A percentile compares a stretch with the other conserved stretches of the same genome.
These are phyloP conservation scores for Nematostella vectensis DNA, from an alignment of 92 coral and sea anemone genomes.

Conservation along the genomic window DNA sequence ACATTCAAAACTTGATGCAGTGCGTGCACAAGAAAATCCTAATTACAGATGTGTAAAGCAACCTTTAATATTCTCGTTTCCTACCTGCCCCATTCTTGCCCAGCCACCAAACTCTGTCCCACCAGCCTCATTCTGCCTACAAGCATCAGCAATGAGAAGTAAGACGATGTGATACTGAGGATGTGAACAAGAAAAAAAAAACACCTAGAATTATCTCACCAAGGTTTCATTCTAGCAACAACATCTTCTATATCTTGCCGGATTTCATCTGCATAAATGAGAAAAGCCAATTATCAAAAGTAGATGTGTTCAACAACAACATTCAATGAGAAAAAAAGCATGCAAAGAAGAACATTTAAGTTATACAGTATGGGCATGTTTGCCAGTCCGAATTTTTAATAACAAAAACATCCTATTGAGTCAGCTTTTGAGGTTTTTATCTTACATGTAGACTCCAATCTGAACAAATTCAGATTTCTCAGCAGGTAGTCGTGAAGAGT, in stretches of 20 bases:
- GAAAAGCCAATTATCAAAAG: not conserved
- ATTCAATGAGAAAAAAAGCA: no score
- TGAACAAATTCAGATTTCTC: conserved; percentile 85
- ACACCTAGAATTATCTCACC: conserved; percentile 33
- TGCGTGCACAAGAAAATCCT: no score
- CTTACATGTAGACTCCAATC: conserved; percentile 97
- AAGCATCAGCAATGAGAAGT: not conserved
- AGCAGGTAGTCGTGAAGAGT: conserved; percentile 92
- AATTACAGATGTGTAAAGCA: no score
- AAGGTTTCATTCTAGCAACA: conserved; percentile 86
- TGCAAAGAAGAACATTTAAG: no score
- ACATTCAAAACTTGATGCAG: no score
- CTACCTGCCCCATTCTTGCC: conserved; percentile 98
- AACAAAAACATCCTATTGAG: not conserved
- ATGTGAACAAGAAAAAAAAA: not conserved
- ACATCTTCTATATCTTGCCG: conserved; percentile 96
- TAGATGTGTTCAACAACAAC: no score
- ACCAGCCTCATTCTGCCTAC: conserved; percentile 89
- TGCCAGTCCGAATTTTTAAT: not conserved
- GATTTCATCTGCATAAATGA: conserved; percentile 65
- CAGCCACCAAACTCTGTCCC: conserved; percentile 92
- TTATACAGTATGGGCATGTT: not conserved
- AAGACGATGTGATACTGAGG: not conserved
- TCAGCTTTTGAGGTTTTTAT: no score
- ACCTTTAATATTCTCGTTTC: conserved; percentile 12